Conservation (phyloP, 1,140 invertebrate species). For the Cotesia typhae region DNA sequence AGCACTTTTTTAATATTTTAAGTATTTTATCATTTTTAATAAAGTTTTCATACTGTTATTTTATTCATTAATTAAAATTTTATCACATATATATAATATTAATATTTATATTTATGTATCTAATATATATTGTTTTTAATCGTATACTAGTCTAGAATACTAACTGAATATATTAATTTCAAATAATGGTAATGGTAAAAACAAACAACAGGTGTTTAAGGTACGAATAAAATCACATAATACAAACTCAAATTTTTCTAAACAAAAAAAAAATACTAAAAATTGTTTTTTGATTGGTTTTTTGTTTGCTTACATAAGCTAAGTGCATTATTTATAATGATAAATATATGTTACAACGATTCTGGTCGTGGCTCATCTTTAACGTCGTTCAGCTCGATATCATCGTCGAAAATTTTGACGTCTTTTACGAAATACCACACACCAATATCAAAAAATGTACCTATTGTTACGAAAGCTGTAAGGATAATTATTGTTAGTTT, state of each 20-base stretch:
- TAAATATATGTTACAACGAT: constrained; percentile 39
- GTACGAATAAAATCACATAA: neutral
- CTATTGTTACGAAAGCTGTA: constrained; percentile 71
- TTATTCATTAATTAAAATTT: too few species aligned
- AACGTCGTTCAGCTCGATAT: constrained; percentile 66
- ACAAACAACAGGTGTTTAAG: constrained; percentile 3
- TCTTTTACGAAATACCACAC: constrained; percentile 77
- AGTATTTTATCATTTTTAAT: neutral
- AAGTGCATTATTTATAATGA: neutral
- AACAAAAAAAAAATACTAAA: constrained; percentile 11
- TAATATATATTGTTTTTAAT: neutral
- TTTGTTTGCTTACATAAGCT: neutral
- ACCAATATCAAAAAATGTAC: constrained; percentile 72
- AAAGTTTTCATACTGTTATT: neutral
- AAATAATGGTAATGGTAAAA: constrained; percentile 5
- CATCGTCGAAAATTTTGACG: constrained; percentile 77
- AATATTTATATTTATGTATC: neutral
- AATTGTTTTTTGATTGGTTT: constrained; percentile 22
- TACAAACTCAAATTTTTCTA: neutral
- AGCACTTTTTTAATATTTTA: too few species aligned
- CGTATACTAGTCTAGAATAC: neutral
- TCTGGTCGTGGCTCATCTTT: constrained; percentile 55
- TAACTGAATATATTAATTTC: neutral
- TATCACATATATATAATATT: too few species aligned
- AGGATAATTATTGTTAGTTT: constrained; percentile 19